Percentiles rank a stretch among this genome's conserved stretches.
Conservation (phyloP, 2,888 invertebrate species). For the Onthophagus sagittarius region DNA sequence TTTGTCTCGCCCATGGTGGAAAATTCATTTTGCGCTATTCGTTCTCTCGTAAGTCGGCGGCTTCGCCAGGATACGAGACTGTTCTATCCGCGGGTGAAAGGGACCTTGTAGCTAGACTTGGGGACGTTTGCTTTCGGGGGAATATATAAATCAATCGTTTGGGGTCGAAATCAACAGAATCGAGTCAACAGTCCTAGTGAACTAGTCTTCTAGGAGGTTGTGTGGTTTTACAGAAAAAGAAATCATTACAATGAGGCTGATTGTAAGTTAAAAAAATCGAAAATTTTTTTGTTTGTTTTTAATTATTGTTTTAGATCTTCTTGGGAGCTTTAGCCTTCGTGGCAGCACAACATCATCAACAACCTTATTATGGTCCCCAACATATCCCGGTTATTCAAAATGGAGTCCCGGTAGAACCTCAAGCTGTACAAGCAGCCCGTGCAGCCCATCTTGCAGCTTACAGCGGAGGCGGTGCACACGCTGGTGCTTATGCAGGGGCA, state of each 20-base stretch:
- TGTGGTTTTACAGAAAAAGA: slow-evolving; percentile 1
- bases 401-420: slow-evolving; percentile 57
- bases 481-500: slow-evolving; percentile 6
- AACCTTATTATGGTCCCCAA: slow-evolving; percentile 24
- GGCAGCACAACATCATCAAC: slow-evolving; percentile 25
- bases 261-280: slow-evolving; percentile 38
- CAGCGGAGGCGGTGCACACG: slow-evolving; percentile 38
- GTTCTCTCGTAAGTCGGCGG: not conserved
- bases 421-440: slow-evolving; percentile 58
- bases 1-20: not conserved
- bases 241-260: slow-evolving; percentile 39
- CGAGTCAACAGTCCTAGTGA: slow-evolving; percentile 43
- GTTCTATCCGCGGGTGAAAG: not conserved
- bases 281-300: slow-evolving; percentile 8
- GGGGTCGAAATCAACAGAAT: not conserved
- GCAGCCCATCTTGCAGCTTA: slow-evolving; percentile 59
- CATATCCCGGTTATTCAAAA: slow-evolving; percentile 41
- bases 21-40: not conserved
- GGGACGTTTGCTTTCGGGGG: not conserved
- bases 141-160: not conserved
- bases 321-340: slow-evolving; percentile 30
- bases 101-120: not conserved
- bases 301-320: slow-evolving; percentile 26
- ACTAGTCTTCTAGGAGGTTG: slow-evolving; percentile 41
- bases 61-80: not conserved